Evolutionary conservation across 1,140 invertebrate genomes (phyloP), one percentile per base, ranked within the genome.

Genomic region (Heterodera carotae): DNA sequence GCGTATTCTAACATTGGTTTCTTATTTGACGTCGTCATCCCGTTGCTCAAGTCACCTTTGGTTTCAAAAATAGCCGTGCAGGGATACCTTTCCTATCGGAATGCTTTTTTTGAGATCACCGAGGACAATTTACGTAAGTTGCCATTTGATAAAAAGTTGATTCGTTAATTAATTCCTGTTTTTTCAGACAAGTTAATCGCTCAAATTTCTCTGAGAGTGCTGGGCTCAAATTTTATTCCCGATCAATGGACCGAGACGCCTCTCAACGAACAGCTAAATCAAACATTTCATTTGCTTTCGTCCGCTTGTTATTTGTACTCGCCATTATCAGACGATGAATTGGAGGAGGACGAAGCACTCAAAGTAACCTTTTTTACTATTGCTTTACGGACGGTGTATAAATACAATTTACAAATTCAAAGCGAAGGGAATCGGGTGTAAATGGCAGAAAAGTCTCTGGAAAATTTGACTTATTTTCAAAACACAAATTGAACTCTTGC

Each of bases 201-300:
- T 15, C 90, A 93, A 78, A 89, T 91, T 4, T 93, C 92, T 1
- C 85, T 95, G 8, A 88, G 92, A 80, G 88, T 92, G 74, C 89
- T 92, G 79, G 91, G 93, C 68, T 94, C 94, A 0, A 91, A 92
- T 29, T 95, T 93, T 87, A 91, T 96, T 31, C 91, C 93, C 80
- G 84, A 89, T 3, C 90, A 91, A 59, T 96, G 94, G 94, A 91
- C 91, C 82, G 90, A 92, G 43, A 92, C 93, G 84, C 89, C 92
- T 48, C 88, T 94, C 3, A 88, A 78, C 31, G 88, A 88, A 22
- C 91, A 92, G 1, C 88, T 91, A 0, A 88, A 89, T 60, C 90
- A 92, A 70, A 91, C 91, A n/a, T 88, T 93, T 22, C 88, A 88
- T 27, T 82, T 90, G 15, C 88, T 93, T 8, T 89, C 92, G 81